Evolutionary conservation across 2,797 vertebrate genomes (phyloP), one percentile per base, ranked within the genome.

Genomic region (Pseudocheirus occidentalis): DNA sequence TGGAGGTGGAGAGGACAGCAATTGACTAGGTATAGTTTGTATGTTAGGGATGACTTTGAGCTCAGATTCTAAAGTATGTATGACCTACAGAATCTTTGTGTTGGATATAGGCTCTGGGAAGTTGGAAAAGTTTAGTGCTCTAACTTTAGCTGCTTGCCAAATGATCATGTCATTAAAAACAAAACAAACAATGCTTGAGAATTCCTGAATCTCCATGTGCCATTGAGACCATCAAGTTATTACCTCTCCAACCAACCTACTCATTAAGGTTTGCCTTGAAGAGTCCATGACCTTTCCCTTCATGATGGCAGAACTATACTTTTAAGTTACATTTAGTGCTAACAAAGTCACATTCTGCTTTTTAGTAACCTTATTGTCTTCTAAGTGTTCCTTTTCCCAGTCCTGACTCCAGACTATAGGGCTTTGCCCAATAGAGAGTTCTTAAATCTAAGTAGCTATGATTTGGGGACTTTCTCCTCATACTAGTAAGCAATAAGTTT

Each of bases 321-420:
- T 81, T 95, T 93, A 92, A 97, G 97, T 62, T 62, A 62, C 59
- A 34, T 31, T 24, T 62, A 62, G 12, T 62, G 59, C 31, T 62
- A 62, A 34, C 9, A 34, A 14, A 62, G 95, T 97, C 90, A 95
- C 29, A 31, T 0, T 16, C 16, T 16, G 5, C 16, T 24, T 40
- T 97, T 94, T 95, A 34, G 91, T 92, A 53, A 91, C 11, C 6
- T 54, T 29, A 2, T 57, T 40, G 54, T 91, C 55, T 55, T n/a
- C 24, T 81, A 0, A 0, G 53, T 91, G 92, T 16, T 94, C 73
- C 11, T 91, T 93, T 73, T 14, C 52, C 21, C 9, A 0, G 66
- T 31, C 29, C 40, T 87, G 54, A 58, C 95, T 95, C 0, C 27
- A 57, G 57, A 28, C 21, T 57, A 34, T 9, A 52, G 0, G 0